phyloP scores from a whole-genome alignment of 2,113 vertebrate species.

The Gila orcuttii region DNA sequence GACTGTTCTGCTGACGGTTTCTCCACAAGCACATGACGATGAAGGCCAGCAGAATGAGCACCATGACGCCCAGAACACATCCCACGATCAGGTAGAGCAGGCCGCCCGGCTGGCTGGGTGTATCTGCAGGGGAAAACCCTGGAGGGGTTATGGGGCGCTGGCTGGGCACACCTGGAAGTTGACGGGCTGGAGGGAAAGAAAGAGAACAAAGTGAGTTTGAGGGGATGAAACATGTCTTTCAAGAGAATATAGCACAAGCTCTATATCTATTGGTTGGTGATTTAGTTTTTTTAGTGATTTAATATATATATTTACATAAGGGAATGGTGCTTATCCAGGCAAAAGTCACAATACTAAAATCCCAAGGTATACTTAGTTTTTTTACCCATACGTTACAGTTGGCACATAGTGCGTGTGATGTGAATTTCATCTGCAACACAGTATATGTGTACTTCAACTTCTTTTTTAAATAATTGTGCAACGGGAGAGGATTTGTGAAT shows the following conservation, averaged over 20 bases:
- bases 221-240: conserved; percentile 25
- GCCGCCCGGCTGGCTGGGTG: conserved; percentile 74
- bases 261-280: background rate
- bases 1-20: conserved; percentile 87
- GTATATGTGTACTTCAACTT: background rate
- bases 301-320: background rate
- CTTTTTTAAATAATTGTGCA: background rate
- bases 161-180: conserved; percentile 75
- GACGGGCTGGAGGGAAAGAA: conserved; percentile 74
- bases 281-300: background rate
- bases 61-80: conserved; percentile 90
- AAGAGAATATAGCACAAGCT: background rate
- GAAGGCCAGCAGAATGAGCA: conserved; percentile 91
- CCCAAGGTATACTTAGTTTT: background rate
- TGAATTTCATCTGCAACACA: background rate
- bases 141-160: conserved; percentile 83
- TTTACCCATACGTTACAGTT: background rate
- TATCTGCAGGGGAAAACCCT: conserved; percentile 68
- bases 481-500: too few species aligned
- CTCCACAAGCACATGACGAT: conserved; percentile 97
- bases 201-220: conserved; percentile 6
- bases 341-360: background rate
- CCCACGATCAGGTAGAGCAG: conserved; percentile 92
- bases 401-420: background rate
- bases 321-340: background rate